Conservation (phyloP, 2,113 vertebrate genomes). For the Phylloscopus whistleri region DNA sequence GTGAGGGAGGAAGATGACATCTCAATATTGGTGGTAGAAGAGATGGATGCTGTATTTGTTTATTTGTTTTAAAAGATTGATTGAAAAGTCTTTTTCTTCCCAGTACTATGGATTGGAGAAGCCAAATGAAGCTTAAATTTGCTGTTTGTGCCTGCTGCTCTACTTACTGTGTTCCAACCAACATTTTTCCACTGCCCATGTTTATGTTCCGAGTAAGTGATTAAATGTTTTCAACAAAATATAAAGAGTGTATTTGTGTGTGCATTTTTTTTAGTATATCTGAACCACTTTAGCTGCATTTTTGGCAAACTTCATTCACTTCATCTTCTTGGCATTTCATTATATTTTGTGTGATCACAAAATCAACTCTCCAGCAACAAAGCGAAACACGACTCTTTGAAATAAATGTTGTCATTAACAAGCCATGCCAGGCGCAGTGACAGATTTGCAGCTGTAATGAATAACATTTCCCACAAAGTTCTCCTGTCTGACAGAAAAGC, state of each 20-base stretch:
- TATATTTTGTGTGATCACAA: slow-evolving; percentile 79
- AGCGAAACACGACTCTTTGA: slow-evolving; percentile 77
- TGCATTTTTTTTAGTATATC: slow-evolving; percentile 57
- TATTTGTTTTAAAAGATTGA: not conserved
- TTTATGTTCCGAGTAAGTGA: not conserved
- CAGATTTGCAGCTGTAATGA: slow-evolving; percentile 85
- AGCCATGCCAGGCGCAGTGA: slow-evolving; percentile 75
- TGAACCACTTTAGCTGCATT: slow-evolving; percentile 71
- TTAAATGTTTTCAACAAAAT: slow-evolving; percentile 42
- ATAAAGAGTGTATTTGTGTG: slow-evolving; percentile 1
- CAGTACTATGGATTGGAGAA: not conserved
- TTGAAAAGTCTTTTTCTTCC: not conserved
- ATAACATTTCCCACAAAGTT: slow-evolving; percentile 81
- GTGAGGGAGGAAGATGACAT: not conserved
- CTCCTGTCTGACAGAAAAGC: slow-evolving; percentile 80
- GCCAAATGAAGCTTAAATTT: not conserved
- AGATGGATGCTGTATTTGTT: not conserved
- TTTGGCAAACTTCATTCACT: slow-evolving; percentile 80
- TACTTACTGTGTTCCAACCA: not conserved
- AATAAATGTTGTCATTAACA: slow-evolving; percentile 87
- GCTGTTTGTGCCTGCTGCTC: not conserved
- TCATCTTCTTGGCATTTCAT: slow-evolving; percentile 82
- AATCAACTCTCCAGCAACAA: slow-evolving; percentile 81
- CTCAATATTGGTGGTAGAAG: not conserved
- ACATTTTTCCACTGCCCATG: not conserved